Percentiles rank a stretch among this genome's conserved stretches.
These are phyloP conservation scores for Agriopis marginaria DNA, from an alignment of 2,888 invertebrate genomes.

Conservation along the genomic window DNA sequence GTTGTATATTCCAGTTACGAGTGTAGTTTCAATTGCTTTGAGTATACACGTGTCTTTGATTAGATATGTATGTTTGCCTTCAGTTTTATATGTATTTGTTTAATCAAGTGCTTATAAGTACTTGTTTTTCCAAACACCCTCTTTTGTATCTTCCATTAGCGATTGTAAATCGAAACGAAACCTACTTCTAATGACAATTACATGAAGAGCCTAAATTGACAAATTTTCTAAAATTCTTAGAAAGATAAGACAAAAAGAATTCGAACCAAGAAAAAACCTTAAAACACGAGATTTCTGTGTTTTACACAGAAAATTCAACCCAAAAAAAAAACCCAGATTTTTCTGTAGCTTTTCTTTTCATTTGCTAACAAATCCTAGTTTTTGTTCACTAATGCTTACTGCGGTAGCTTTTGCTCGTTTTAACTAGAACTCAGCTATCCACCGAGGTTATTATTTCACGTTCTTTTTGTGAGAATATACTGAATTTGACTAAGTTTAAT, in stretches of 20 bases:
- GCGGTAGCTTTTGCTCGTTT: constrained; percentile 13
- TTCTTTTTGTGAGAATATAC: constrained; percentile 35
- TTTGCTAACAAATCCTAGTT: too few relatives aligned
- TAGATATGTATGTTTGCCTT: neutral
- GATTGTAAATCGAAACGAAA: neutral
- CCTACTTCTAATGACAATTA: neutral
- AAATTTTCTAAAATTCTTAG: neutral
- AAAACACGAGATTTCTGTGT: too few relatives aligned
- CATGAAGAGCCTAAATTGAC: too few relatives aligned
- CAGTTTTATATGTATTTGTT: neutral
- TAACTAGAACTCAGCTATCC: constrained; percentile 26
- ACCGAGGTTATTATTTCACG: constrained; percentile 39
- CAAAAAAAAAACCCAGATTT: too few relatives aligned
- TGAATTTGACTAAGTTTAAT: constrained; percentile 20
- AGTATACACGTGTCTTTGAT: constrained; percentile 20
- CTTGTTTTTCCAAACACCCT: neutral
- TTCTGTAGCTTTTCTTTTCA: too few relatives aligned
- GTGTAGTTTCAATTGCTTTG: constrained; percentile 9
- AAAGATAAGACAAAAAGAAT: neutral
- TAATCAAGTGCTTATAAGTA: neutral
- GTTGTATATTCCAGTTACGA: neutral
- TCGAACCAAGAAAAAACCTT: too few relatives aligned
- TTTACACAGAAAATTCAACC: too few relatives aligned
- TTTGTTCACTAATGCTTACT: neutral
- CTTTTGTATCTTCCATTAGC: neutral